Percentiles rank a stretch among this genome's conserved stretches.
Conservation (phyloP, 2,888 invertebrate genomes). For the Gisinianus flammeolus region DNA sequence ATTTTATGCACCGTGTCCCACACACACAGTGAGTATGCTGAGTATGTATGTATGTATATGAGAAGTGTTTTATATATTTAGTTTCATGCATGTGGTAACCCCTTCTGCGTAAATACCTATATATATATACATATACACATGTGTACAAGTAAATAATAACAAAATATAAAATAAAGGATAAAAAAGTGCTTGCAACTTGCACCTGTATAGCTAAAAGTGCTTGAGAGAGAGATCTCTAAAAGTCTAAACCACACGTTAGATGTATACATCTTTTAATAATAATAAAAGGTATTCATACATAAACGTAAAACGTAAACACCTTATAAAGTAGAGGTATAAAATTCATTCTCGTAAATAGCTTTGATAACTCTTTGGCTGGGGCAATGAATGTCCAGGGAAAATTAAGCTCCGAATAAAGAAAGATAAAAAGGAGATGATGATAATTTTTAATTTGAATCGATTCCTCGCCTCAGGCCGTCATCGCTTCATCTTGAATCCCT, state of each 20-base stretch:
- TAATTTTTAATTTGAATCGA: conserved; percentile 25
- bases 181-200: background rate
- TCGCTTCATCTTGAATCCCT: conserved; percentile 4
- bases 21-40: background rate
- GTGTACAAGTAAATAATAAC: background rate
- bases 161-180: background rate
- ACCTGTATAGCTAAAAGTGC: background rate
- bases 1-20: background rate
- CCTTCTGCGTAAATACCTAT: background rate
- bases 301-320: no score
- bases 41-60: background rate
- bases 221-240: background rate
- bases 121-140: background rate
- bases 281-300: no score
- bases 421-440: background rate
- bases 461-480: background rate
- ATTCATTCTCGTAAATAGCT: background rate
- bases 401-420: background rate
- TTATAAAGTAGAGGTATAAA: no score
- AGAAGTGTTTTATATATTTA: background rate
- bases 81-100: background rate
- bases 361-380: background rate
- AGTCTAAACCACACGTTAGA: background rate
- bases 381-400: background rate
- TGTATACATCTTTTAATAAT: background rate